Base-by-base conservation (phyloP, 2,888 invertebrate genomes). In the Poecilobothrus nobilitatus region DNA sequence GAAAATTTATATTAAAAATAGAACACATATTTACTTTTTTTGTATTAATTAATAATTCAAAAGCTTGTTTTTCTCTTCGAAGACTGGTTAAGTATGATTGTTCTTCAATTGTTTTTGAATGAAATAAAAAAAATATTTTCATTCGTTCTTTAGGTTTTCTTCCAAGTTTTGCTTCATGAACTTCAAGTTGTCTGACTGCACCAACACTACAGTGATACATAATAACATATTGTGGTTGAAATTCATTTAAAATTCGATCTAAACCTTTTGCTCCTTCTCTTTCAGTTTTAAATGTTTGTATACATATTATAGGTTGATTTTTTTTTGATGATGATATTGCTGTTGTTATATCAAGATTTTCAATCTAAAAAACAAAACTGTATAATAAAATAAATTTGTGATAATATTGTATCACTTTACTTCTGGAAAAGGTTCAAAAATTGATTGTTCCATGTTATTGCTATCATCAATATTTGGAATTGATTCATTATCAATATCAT, bases 71-170 rank as follows among this genome's bases (percentile, higher is more conserved):
- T 81, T 99, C 99, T 71, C 92, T 86, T 72, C 94, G 86, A 69
- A 99, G 83, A 0, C 91, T 87, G 1, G 96, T 95, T 53, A 99
- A 84, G 81, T 97, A 99, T 2, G 93, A 89, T 83, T 99, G 98
- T 81, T 99, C 99, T 82, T 99, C 99, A 0, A 95, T 94, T 9
- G 98, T 97, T 71, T 91, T 91, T 12, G 89, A 89, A 79, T 97
- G 95, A 73, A 97, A 87, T 66, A 99, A 80, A 76, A 97, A 95
- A 81, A 93, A 98, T 10, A 98, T 90, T 76, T 89, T 89, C 7
- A 90, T 79, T 20, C 83, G 78, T 0, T 85, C 80, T 12, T 84
- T 84, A 2, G 81, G 79, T 0, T 77, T 71, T n/a, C 80, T 78
- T 64, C 82, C 79, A 71, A 86, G 84, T 37, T 87, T 84, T 34